Evolutionary conservation across 1,140 invertebrate genomes (phyloP), one percentile per base, ranked within the genome.

Genomic region (Caenorhabditis briggsae): DNA sequence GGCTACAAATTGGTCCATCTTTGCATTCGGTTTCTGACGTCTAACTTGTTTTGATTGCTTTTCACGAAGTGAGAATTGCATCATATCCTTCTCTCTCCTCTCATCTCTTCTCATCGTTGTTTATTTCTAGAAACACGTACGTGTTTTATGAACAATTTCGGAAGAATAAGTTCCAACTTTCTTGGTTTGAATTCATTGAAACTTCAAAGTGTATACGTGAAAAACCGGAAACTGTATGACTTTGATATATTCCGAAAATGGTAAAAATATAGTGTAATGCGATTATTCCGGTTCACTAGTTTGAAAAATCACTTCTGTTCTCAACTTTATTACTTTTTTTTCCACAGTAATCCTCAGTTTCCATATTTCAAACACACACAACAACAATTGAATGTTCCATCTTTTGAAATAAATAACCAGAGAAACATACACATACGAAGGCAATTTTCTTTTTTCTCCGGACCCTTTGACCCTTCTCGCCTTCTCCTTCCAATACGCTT

Each of bases 211-310:
- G 33, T 33, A 33, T 33, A 33, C 33, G 33, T 33, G 33, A 3
- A 33, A 53, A 78, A 50, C 46, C 33, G 33, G 20, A 78, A 78
- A 78, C 33, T 2, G 46, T 43, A 78, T 20, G 20, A 50, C 46
- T 23, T 78, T 78, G 11, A 20, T 50, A 78, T 23, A 23, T 53
- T 25, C 23, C 46, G 53, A 53, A 41, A 50, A 50, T 78, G 46
- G 20, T 70, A 20, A 5, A 18, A 53, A 78, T 33, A 33, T 33
- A 33, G 33, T 33, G 53, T 78, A 53, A 78, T 78, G 70, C 70
- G 70, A 50, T 78, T 78, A 78, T 78, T 78, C 70, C 46, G 70
- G 70, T 78, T 78, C 70, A 50, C n/a, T 50, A 78, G 70, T 78
- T 70, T 50, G 8, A 23, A 78, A 78, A 50, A 50, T 50, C n/a